Base-by-base conservation (phyloP, 2,113 vertebrate genomes). In the Odontesthes bonariensis region DNA sequence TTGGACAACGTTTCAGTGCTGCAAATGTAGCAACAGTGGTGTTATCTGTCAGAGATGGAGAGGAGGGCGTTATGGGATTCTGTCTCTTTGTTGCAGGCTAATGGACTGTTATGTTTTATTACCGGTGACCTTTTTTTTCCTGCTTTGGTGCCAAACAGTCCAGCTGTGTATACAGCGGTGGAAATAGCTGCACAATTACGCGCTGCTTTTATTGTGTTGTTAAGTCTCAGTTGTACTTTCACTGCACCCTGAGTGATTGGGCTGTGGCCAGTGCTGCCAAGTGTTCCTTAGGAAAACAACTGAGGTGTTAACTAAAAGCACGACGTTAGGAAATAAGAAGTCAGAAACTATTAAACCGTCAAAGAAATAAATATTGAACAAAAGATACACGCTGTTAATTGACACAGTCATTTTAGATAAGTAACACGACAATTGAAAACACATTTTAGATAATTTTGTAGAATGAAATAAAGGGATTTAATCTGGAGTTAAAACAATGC, bases 101-200 rank as follows among this genome's bases (percentile, higher is more conserved):
- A 51, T 40, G 53, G 61, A 59, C 51, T 64, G 63, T 69, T 49
- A 13, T 69, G 58, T 77, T 69, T 60, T 66, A 31, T 64, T 57
- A 13, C 59, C 17, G 22, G 27, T 9, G 49, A 64, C 70, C 77
- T 81, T 74, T 68, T 72, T 77, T 80, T 3, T 4, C 13, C 64
- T 71, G 66, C 70, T n/a, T 33, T 71, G 52, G 16, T 54, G 59
- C n/a, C 61, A 57, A 32, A 33, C 19, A 8, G 17, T 6, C 5
- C 16, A 49, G 17, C 5, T 49, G 10, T 17, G 44, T 6, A 17
- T 49, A 17, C 17, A n/a, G 46, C 19, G 10, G 35, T 38, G 35
- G 35, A 49, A 32, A 22, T 69, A 31, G 38, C 61, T 67, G 56
- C 8, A 40, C 47, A 19, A 1, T 53, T 33, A 40, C 35, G 23